These are phyloP conservation scores for cattle (Bos taurus) DNA, from an alignment of 2,113 vertebrate species.

Conservation along the genomic window DNA sequence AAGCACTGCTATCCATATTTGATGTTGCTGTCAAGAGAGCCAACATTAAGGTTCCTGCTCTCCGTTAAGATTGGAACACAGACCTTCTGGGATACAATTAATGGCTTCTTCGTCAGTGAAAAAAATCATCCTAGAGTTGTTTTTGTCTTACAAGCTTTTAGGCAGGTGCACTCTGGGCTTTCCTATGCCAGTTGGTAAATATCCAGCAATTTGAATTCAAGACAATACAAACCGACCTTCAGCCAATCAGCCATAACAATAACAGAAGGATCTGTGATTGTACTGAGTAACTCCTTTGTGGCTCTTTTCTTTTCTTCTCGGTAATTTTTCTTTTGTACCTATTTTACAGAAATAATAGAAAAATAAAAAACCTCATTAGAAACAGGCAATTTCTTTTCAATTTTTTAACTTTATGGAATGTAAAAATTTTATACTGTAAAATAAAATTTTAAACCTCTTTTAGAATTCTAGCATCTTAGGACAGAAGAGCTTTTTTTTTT, in stretches of 20 bases:
- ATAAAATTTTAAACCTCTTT: neutral
- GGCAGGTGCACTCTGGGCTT: conserved; percentile 29
- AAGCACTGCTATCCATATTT: neutral
- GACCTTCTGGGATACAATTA: conserved; percentile 47
- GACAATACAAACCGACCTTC: conserved; percentile 86
- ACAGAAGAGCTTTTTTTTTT: neutral
- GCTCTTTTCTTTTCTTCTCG: conserved; percentile 98
- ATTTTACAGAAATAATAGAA: conserved; percentile 61
- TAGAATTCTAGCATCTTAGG: neutral
- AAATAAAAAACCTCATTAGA: neutral
- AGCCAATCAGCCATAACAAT: conserved; percentile 99
- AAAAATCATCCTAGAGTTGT: conserved; percentile 47
- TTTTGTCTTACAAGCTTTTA: neutral
- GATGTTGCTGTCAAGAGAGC: neutral
- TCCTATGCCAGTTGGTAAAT: conserved; percentile 47
- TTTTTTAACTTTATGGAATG: neutral
- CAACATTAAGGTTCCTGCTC: neutral
- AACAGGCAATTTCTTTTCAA: neutral
- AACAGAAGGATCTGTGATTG: conserved; percentile 97
- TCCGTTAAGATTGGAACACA: neutral
- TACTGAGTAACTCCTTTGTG: conserved; percentile 97
- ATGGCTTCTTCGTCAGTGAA: conserved; percentile 11
- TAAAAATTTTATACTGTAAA: neutral
- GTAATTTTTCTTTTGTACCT: conserved; percentile 99
- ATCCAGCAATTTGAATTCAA: conserved; percentile 42